Percentiles rank a stretch among this genome's conserved stretches.
Evolutionary conservation across 2,113 vertebrate species (phyloP).

Genomic region (Promerops cafer): DNA sequence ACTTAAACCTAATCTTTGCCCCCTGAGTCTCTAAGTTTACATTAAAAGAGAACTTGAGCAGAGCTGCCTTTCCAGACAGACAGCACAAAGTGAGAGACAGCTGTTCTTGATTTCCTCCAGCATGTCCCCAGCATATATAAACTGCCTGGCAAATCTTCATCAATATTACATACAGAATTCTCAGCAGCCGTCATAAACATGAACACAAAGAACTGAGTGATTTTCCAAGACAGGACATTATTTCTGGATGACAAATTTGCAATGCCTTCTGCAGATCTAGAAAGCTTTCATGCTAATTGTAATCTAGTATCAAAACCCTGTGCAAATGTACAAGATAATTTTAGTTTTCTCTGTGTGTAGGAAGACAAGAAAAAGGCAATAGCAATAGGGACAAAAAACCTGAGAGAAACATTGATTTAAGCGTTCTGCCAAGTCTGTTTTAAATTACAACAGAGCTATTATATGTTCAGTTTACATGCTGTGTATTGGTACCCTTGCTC

Average conservation of each 20-base stretch:
- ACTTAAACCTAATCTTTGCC: not conserved
- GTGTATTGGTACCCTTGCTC: not conserved
- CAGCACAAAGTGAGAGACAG: not conserved
- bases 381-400: not conserved
- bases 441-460: not conserved
- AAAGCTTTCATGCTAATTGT: not conserved
- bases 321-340: not conserved
- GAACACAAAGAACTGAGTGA: not conserved
- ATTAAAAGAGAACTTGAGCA: not conserved
- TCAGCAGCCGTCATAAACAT: not conserved
- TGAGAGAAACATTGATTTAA: not conserved
- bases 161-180: not conserved
- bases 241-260: not conserved
- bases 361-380: not conserved
- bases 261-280: not conserved
- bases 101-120: not conserved
- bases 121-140: not conserved
- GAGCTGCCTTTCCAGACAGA: not conserved
- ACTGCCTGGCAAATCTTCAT: not conserved
- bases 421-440: not conserved
- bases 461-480: not conserved
- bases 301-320: not conserved
- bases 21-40: not conserved
- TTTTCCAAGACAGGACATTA: not conserved
- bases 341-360: not conserved